phyloP scores from a whole-genome alignment of 2,797 vertebrate genomes.

The Apodemus agrarius region DNA sequence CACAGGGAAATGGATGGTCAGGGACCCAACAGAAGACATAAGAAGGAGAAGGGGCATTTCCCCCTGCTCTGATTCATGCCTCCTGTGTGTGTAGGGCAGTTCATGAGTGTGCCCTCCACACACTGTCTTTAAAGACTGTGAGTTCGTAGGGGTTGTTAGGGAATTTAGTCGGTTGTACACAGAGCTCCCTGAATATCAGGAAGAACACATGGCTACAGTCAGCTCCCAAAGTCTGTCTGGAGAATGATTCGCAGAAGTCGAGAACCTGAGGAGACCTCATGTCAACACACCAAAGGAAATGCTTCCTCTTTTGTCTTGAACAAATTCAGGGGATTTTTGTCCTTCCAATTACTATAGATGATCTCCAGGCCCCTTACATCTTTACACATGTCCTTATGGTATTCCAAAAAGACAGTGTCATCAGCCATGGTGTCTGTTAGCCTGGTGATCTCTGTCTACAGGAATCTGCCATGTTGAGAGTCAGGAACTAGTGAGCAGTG shows the following conservation, averaged over 20 bases:
- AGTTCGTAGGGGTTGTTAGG: too few species aligned
- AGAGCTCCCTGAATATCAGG: not conserved
- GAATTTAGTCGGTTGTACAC: not conserved
- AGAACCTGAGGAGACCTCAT: not conserved
- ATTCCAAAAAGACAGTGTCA: not conserved
- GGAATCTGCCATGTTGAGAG: not conserved
- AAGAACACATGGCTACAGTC: not conserved
- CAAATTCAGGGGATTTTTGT: not conserved
- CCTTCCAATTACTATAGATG: not conserved
- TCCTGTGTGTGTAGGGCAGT: accelerated
- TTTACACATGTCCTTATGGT: not conserved
- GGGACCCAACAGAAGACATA: not conserved
- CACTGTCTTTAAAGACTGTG: not conserved
- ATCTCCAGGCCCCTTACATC: not conserved
- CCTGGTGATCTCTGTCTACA: not conserved
- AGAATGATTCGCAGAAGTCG: not conserved
- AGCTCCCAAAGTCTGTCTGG: too few species aligned
- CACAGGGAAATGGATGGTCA: not conserved
- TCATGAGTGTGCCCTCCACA: too few species aligned
- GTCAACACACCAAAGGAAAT: not conserved
- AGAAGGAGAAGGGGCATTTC: accelerated
- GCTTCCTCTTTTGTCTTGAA: not conserved
- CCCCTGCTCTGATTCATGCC: not conserved
- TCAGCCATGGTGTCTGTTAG: not conserved
- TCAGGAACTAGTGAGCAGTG: not conserved